Evolutionary conservation across 1,140 invertebrate species (phyloP).

Genomic region (Vanessa tameamea): DNA sequence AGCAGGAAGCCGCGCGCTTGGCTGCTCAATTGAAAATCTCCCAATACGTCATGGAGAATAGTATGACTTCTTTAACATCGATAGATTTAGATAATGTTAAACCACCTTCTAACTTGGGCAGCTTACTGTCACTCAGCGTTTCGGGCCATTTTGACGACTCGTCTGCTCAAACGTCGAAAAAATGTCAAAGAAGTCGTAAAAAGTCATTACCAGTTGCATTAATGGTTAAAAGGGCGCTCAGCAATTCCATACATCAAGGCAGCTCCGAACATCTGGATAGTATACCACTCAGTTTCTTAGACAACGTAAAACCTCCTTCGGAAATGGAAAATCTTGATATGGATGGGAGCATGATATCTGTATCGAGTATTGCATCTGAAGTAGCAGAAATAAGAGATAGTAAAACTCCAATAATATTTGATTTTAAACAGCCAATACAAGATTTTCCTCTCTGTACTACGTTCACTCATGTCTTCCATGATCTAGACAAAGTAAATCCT

Average conservation of each 20-base stretch:
- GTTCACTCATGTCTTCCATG: slow-evolving; percentile 82
- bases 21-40: slow-evolving; percentile 83
- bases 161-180: slow-evolving; percentile 61
- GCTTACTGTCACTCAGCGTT: slow-evolving; percentile 83
- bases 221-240: slow-evolving; percentile 86
- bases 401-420: slow-evolving; percentile 75
- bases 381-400: slow-evolving; percentile 81
- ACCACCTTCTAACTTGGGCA: slow-evolving; percentile 89
- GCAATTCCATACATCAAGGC: slow-evolving; percentile 81
- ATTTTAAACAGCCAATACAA: slow-evolving; percentile 79
- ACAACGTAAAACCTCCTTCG: slow-evolving; percentile 91
- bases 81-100: slow-evolving; percentile 88
- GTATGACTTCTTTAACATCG: slow-evolving; percentile 75
- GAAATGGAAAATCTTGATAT: slow-evolving; percentile 90
- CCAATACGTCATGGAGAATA: slow-evolving; percentile 80
- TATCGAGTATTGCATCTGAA: slow-evolving; percentile 91
- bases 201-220: slow-evolving; percentile 86
- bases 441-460: slow-evolving; percentile 74
- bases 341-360: slow-evolving; percentile 90
- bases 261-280: slow-evolving; percentile 84
- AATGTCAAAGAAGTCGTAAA: slow-evolving; percentile 78
- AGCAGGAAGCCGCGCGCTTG: slow-evolving; percentile 86
- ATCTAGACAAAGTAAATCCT: slow-evolving; percentile 90
- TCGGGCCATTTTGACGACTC: slow-evolving; percentile 77
- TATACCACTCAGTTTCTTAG: slow-evolving; percentile 82